Base-by-base conservation (phyloP, 2,113 vertebrate genomes). In the Phycodurus eques region DNA sequence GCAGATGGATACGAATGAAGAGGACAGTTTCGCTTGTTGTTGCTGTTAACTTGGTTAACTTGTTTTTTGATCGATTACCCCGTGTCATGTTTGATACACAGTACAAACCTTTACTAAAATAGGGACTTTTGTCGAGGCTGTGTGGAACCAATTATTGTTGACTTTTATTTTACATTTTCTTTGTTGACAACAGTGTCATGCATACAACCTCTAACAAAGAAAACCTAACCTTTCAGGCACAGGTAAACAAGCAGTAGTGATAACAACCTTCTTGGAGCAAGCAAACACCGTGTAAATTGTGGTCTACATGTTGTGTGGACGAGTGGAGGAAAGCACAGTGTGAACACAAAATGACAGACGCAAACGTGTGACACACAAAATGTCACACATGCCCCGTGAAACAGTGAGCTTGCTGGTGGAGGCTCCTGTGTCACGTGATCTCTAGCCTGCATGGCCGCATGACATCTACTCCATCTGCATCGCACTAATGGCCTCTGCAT, bases 291-390 rank as follows among this genome's bases (percentile, higher is more conserved):
- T 66, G 67, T 66, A 51, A 57, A 69, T 43, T 7, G 8, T 60
- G 63, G 57, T 77, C 44, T 60, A 47, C 14, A 67, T 70, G 69
- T 8, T 73, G 67, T 71, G 68, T 68, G 67, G 44, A 56, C 19
- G 60, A 81, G 69, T 44, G 14, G 61, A 72, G 76, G 80, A 73
- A 11, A 73, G 79, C 70, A 42, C 3, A 71, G 83, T 76, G 79
- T 79, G 78, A 86, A 85, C 53, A 60, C 68, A 81, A 85, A 87
- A 89, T 85, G 83, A 86, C 78, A 77, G 80, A 79, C 76, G 49
- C 43, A 27, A 86, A 79, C 2, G 78, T 83, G 89, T 86, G 83
- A 87, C 78, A 80, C 86, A 87, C 85, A 86, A 86, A 90, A 87
- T 88, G 87, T 90, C 85, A 87, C 85, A 86, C 72, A 80, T 83